These are phyloP conservation scores for Danio jaintianensis DNA, from an alignment of 2,797 vertebrate species.

Conservation along the genomic window DNA sequence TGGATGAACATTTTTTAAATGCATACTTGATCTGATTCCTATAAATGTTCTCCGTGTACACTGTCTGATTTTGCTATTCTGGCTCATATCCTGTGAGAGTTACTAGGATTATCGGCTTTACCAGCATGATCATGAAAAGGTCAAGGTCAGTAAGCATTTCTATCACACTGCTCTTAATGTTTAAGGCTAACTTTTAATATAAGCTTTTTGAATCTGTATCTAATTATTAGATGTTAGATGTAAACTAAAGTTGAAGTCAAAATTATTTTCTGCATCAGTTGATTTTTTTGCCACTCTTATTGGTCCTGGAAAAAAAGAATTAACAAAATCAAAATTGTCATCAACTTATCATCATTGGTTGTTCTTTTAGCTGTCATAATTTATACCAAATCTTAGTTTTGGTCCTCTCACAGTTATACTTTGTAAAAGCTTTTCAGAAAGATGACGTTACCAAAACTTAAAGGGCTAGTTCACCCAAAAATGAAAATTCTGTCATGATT, in stretches of 20 bases:
- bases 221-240: no score
- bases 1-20: background rate
- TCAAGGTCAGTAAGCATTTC: constrained; percentile 13
- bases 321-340: background rate
- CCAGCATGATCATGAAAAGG: background rate
- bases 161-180: background rate
- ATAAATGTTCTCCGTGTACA: background rate
- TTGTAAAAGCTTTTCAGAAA: no score
- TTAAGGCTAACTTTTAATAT: background rate
- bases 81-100: background rate
- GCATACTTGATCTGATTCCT: background rate
- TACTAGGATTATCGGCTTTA: constrained; percentile 19
- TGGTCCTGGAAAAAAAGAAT: no score
- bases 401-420: no score
- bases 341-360: no score
- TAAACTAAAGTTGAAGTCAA: background rate
- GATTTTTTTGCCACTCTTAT: background rate
- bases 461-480: no score
- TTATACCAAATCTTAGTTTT: no score
- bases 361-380: no score
- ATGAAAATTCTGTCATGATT: no score
- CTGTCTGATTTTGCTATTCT: background rate
- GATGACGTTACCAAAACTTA: no score
- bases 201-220: background rate
- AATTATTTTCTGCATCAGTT: background rate